A percentile compares a stretch with the other conserved stretches of the same genome.
Evolutionary conservation across 2,113 vertebrate genomes (phyloP).

Genomic region (Corynorhinus townsendii): DNA sequence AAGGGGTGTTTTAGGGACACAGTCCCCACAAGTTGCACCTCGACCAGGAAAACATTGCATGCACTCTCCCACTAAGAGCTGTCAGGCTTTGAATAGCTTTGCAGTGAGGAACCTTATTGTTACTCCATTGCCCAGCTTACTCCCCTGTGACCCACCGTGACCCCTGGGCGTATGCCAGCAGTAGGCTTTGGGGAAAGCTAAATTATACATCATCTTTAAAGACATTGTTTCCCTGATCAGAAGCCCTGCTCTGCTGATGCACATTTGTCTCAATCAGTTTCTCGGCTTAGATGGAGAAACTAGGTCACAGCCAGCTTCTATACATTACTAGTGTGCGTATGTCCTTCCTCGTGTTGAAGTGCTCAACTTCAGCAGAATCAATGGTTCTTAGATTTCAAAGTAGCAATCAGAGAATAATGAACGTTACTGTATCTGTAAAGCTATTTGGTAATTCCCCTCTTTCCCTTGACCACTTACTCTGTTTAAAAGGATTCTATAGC

Average conservation of each 20-base stretch:
- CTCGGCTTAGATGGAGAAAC: not conserved
- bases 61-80: not conserved
- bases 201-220: not conserved
- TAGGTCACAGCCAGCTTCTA: not conserved
- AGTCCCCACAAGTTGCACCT: not conserved
- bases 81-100: not conserved
- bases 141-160: accelerated
- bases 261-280: not conserved
- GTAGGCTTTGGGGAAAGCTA: not conserved
- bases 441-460: not conserved
- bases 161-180: not conserved
- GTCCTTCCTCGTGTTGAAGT: not conserved
- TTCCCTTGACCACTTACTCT: not conserved
- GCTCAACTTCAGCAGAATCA: not conserved
- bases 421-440: not conserved
- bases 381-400: not conserved
- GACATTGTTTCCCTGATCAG: not conserved
- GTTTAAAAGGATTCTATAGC: not conserved
- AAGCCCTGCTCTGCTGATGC: not conserved
- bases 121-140: not conserved
- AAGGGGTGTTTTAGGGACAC: not conserved
- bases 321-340: not conserved
- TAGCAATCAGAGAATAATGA: not conserved
- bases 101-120: not conserved
- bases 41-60: not conserved